Conservation (phyloP, 2,888 invertebrate genomes). For the Chymomyza caudatula region DNA sequence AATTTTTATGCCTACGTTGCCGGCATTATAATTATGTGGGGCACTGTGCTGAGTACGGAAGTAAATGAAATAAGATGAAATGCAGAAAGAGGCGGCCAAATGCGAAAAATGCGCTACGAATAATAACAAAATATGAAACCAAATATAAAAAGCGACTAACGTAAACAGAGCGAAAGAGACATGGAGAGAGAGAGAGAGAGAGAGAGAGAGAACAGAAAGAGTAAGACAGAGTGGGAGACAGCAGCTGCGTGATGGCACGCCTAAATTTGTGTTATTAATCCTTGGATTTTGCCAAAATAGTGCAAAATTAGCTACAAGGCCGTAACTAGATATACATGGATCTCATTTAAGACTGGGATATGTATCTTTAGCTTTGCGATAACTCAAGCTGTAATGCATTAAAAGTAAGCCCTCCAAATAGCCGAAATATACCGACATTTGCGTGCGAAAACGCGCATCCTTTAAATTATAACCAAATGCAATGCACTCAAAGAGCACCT, state of each 20-base stretch:
- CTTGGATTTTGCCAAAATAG: background rate
- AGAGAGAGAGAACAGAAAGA: background rate
- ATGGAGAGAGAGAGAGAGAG: background rate
- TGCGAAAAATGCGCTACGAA: background rate
- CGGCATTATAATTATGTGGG: conserved; percentile 20
- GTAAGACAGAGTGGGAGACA: background rate
- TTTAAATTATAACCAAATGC: no score
- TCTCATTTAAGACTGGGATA: no score
- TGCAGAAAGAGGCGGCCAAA: background rate
- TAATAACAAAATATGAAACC: background rate
- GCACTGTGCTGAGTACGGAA: background rate
- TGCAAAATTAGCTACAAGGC: background rate
- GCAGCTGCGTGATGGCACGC: background rate
- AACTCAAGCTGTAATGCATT: no score
- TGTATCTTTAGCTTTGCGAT: no score
- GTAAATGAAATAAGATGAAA: background rate
- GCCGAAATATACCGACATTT: no score
- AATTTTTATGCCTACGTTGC: conserved; percentile 26
- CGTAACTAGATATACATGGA: no score
- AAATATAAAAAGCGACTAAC: background rate
- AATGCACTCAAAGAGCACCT: no score
- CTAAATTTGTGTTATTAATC: background rate
- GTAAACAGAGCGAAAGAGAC: background rate
- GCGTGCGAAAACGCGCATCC: no score
- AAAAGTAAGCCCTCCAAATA: no score